phyloP scores from a whole-genome alignment of 2,888 invertebrate genomes.

The Chrysotoxum bicinctum region DNA sequence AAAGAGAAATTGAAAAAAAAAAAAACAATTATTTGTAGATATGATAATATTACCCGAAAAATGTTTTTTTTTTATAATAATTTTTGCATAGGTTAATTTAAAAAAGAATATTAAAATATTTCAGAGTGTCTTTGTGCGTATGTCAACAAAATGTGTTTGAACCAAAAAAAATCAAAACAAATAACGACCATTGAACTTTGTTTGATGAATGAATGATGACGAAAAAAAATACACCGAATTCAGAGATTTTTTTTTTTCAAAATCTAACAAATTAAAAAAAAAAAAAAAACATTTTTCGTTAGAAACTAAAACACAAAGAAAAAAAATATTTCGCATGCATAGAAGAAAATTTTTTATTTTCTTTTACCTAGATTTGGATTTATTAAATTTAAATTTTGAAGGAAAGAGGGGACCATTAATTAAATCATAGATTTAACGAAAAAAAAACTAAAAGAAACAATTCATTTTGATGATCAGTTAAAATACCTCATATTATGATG shows the following conservation, averaged over 20 bases:
- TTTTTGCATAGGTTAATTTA: slow-evolving; percentile 44
- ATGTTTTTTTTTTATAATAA: slow-evolving; percentile 81
- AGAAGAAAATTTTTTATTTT: slow-evolving; percentile 36
- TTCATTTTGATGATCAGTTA: not conserved
- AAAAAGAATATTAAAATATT: slow-evolving; percentile 73
- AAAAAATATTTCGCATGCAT: slow-evolving; percentile 49
- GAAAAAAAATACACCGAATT: slow-evolving; percentile 39
- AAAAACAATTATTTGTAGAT: slow-evolving; percentile 23
- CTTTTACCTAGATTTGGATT: slow-evolving; percentile 35
- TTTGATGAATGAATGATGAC: slow-evolving; percentile 67
- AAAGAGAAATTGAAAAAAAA: slow-evolving; percentile 17
- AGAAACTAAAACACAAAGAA: slow-evolving; percentile 58
- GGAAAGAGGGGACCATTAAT: slow-evolving; percentile 45
- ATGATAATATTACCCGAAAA: slow-evolving; percentile 77
- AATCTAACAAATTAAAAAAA: slow-evolving; percentile 48
- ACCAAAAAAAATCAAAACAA: slow-evolving; percentile 46
- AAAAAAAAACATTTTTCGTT: slow-evolving; percentile 69
- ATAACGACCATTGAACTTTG: slow-evolving; percentile 67
- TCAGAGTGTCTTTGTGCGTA: slow-evolving; percentile 70
- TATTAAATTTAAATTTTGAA: slow-evolving; percentile 23
- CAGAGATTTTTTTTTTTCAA: slow-evolving; percentile 30
- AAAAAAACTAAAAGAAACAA: not conserved
- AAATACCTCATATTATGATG: slow-evolving; percentile 91
- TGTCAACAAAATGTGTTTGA: slow-evolving; percentile 71
- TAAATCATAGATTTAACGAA: slow-evolving; percentile 5